Percentiles rank a stretch among this genome's conserved stretches.
These are phyloP conservation scores for Hyperoplus lanceolatus DNA, from an alignment of 2,797 vertebrate genomes.

Conservation along the genomic window DNA sequence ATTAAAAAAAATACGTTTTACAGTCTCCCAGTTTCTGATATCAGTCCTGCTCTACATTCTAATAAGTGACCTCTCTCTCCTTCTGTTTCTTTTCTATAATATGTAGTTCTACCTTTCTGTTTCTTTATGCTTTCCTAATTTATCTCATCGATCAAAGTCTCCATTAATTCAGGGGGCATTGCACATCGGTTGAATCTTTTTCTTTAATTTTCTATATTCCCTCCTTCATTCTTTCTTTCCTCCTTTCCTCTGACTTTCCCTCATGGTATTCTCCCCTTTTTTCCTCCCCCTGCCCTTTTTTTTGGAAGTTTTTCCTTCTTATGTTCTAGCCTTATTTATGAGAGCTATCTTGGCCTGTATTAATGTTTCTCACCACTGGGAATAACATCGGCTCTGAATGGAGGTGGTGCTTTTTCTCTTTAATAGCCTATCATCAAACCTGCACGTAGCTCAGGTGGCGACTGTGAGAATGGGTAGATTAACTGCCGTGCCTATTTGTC, in stretches of 20 bases:
- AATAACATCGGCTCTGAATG: constrained; percentile 63
- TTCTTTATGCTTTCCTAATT: neutral
- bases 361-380: constrained; percentile 67
- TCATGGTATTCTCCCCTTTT: constrained; percentile 17
- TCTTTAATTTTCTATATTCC: neutral
- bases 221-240: neutral
- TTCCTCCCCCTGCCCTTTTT: constrained; percentile 34
- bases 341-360: constrained; percentile 60
- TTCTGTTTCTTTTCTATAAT: constrained; percentile 3
- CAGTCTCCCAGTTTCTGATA: constrained; percentile 9
- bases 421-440: constrained; percentile 73
- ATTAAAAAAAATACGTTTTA: neutral
- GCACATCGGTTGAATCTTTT: constrained; percentile 13
- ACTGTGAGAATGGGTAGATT: constrained; percentile 62
- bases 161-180: neutral
- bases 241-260: neutral
- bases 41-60: neutral
- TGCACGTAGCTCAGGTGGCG: constrained; percentile 55
- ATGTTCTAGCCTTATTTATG: constrained; percentile 32
- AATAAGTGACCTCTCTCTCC: neutral
- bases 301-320: no score
- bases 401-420: constrained; percentile 74
- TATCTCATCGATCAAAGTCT: constrained; percentile 12
- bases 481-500: constrained; percentile 62
- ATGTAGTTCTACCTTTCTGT: neutral